Percentiles rank a stretch among this genome's conserved stretches.
These are phyloP conservation scores for Poecilia gillii DNA, from an alignment of 2,797 vertebrate genomes.

Conservation along the genomic window DNA sequence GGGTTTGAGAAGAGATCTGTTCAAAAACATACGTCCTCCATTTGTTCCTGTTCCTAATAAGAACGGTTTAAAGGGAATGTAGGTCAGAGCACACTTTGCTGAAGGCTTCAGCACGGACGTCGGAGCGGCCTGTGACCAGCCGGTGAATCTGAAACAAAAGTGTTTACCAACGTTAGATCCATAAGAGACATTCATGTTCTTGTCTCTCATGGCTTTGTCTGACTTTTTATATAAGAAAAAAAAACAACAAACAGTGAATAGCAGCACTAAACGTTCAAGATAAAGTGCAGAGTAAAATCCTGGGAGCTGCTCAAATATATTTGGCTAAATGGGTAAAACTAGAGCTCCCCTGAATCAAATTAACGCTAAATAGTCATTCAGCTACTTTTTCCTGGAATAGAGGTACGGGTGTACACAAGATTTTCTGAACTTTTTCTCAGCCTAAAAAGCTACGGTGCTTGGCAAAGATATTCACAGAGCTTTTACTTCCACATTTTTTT, in stretches of 20 bases:
- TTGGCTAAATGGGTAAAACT: background rate
- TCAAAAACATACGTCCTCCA: background rate
- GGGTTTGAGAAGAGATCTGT: background rate
- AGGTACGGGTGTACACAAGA: background rate
- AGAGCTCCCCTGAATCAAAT: background rate
- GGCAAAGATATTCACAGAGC: background rate
- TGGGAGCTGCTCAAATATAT: background rate
- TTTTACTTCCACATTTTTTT: background rate
- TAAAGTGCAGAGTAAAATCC: background rate
- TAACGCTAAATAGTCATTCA: background rate
- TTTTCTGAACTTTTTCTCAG: background rate
- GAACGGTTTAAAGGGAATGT: background rate
- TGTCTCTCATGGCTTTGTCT: background rate
- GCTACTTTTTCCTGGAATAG: background rate
- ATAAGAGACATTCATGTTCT: background rate
- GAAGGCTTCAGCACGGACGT: background rate
- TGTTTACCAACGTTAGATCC: background rate
- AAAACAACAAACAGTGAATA: background rate
- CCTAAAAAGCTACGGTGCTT: background rate
- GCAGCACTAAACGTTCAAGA: background rate
- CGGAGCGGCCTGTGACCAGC: conserved; percentile 6
- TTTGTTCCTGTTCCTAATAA: background rate
- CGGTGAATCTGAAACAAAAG: conserved; percentile 8
- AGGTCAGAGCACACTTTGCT: background rate
- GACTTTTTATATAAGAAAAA: background rate